phyloP scores from a whole-genome alignment of 2,797 vertebrate species.

The Rhinatrema bivittatum region DNA sequence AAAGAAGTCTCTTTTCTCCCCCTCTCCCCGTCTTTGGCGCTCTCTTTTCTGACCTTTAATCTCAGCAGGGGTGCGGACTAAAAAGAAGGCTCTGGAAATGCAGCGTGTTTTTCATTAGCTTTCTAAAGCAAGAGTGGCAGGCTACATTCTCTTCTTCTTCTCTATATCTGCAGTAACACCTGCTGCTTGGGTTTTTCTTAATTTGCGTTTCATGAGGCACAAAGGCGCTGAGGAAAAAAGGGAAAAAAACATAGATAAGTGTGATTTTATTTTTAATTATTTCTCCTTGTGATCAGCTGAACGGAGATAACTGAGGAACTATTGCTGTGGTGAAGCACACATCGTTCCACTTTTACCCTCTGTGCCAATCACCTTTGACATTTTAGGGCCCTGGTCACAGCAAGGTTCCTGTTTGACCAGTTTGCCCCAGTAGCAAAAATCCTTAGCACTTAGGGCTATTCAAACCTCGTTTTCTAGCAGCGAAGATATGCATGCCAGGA shows the following conservation, averaged over 20 bases:
- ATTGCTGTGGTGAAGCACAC: no score
- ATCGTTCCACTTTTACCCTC: no score
- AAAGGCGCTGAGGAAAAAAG: background rate
- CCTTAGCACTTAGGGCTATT: no score
- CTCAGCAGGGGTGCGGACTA: constrained; percentile 45
- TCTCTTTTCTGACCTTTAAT: constrained; percentile 37
- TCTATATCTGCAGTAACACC: constrained; percentile 8
- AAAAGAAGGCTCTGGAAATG: constrained; percentile 46
- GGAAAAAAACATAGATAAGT: background rate
- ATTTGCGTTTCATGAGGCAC: constrained; percentile 12
- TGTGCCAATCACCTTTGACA: no score
- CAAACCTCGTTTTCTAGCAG: no score
- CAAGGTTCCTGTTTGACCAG: no score
- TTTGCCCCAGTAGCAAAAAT: no score
- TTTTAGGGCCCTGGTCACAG: no score
- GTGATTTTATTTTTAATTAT: constrained; percentile 7
- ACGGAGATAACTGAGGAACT: no score
- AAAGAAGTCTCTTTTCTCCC: constrained; percentile 22
- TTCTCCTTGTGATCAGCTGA: background rate
- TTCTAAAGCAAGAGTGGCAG: constrained; percentile 23
- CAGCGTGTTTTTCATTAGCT: constrained; percentile 43
- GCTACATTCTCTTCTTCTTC: background rate
- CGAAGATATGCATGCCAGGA: no score
- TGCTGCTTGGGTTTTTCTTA: constrained; percentile 20
- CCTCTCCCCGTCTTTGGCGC: constrained; percentile 2